A percentile compares a stretch with the other conserved stretches of the same genome.
phyloP scores from a whole-genome alignment of 2,113 vertebrate species.

The Pelmatolapia mariae region DNA sequence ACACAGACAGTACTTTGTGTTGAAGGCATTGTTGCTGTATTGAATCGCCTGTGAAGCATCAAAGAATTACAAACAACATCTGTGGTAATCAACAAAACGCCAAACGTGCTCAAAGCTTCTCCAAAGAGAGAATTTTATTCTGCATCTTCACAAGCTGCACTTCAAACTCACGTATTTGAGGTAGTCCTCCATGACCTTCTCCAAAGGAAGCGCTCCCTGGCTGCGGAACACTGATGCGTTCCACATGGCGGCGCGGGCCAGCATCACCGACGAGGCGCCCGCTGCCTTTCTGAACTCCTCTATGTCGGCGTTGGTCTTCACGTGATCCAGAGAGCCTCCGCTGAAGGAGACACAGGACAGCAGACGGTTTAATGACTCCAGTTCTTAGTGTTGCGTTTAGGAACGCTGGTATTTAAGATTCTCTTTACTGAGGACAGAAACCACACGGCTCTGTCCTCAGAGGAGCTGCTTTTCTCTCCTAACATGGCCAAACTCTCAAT shows the following conservation, averaged over 20 bases:
- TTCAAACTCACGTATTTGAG: slow-evolving; percentile 81
- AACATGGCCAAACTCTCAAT: background rate
- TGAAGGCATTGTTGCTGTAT: slow-evolving; percentile 91
- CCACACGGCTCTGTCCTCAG: background rate
- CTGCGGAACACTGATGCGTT: slow-evolving; percentile 88
- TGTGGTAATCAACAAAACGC: background rate
- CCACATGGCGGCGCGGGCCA: slow-evolving; percentile 96
- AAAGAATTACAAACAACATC: background rate
- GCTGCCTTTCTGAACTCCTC: slow-evolving; percentile 77
- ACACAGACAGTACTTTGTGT: slow-evolving; percentile 96
- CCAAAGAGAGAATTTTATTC: background rate
- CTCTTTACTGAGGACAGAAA: background rate
- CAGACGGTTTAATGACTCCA: rapidly evolving
- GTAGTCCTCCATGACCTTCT: slow-evolving; percentile 87
- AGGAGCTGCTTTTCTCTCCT: rapidly evolving
- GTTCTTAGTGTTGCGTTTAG: background rate
- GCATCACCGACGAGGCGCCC: slow-evolving; percentile 87
- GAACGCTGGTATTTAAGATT: background rate
- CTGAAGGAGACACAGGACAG: slow-evolving; percentile 55
- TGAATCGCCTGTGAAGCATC: slow-evolving; percentile 75
- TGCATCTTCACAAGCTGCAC: background rate
- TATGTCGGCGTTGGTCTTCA: slow-evolving; percentile 80
- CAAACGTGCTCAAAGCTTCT: background rate
- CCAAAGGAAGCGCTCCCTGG: slow-evolving; percentile 78
- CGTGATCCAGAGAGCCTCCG: slow-evolving; percentile 90